Conservation (phyloP, 2,797 vertebrate species). For the Neostethus bicornis region DNA sequence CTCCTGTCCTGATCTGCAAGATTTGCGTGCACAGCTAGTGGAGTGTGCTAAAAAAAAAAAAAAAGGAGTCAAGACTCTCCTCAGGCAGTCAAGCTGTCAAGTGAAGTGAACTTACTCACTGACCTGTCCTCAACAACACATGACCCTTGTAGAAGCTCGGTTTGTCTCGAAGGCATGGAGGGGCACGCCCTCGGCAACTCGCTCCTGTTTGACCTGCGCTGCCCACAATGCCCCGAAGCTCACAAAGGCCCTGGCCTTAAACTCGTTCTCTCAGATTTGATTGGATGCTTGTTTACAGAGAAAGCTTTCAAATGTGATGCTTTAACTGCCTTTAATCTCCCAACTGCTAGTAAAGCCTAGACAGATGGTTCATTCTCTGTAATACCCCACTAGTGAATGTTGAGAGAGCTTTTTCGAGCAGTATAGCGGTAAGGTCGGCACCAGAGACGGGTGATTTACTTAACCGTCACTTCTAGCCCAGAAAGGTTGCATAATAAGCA, state of each 20-base stretch:
- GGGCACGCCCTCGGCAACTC: slow-evolving; percentile 14
- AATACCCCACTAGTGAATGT: slow-evolving; percentile 68
- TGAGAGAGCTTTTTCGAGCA: slow-evolving; percentile 72
- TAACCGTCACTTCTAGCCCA: slow-evolving; percentile 69
- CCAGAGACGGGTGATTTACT: slow-evolving; percentile 72
- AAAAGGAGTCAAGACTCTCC: slow-evolving; percentile 49
- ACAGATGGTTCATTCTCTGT: slow-evolving; percentile 74
- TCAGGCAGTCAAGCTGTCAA: slow-evolving; percentile 68
- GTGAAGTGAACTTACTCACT: slow-evolving; percentile 38
- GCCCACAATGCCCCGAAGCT: slow-evolving; percentile 7
- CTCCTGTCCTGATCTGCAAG: slow-evolving; percentile 16
- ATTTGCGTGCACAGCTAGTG: slow-evolving; percentile 18
- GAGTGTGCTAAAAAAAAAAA: slow-evolving; percentile 12
- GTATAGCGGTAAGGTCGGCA: slow-evolving; percentile 69
- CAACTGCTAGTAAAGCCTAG: slow-evolving; percentile 64
- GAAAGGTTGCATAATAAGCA: slow-evolving; percentile 71
- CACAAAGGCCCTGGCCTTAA: slow-evolving; percentile 10
- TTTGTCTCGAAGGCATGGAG: slow-evolving; percentile 26
- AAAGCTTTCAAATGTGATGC: slow-evolving; percentile 53
- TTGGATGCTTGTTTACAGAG: slow-evolving; percentile 31
- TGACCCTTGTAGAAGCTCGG: slow-evolving; percentile 36
- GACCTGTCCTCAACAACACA: slow-evolving; percentile 53
- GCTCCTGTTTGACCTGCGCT: slow-evolving; percentile 26
- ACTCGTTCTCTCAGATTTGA: slow-evolving; percentile 31
- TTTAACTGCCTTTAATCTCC: slow-evolving; percentile 71